Evolutionary conservation across 1,140 invertebrate species (phyloP).

Genomic region (Philotrypesis tridentata): DNA sequence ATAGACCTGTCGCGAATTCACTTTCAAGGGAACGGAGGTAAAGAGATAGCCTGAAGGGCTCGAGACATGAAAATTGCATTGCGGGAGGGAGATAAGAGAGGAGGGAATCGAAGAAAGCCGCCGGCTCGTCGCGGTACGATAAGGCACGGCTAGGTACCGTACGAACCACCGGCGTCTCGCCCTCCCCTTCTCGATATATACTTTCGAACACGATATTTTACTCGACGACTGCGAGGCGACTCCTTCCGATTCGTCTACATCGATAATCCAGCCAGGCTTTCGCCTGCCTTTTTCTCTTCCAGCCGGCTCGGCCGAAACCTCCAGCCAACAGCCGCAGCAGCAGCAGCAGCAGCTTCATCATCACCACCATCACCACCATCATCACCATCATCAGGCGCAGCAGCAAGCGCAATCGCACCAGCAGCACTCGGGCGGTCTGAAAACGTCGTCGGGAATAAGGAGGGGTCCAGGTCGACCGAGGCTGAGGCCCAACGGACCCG

Average conservation of each 20-base stretch:
- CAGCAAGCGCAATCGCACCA: neutral
- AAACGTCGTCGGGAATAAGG: constrained; percentile 75
- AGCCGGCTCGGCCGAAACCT: neutral
- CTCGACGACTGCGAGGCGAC: constrained; percentile 13
- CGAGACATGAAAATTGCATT: constrained; percentile 47
- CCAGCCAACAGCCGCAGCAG: neutral
- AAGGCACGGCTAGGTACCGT: constrained; percentile 44
- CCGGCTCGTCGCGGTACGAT: constrained; percentile 31
- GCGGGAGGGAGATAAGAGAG: constrained; percentile 32
- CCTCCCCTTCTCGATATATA: constrained; percentile 30
- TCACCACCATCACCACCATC: too few relatives aligned
- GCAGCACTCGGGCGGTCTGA: constrained; percentile 34
- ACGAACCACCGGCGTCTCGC: constrained; percentile 19
- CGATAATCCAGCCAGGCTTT: neutral
- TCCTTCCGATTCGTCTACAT: neutral
- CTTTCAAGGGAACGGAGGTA: neutral
- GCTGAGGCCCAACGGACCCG: constrained; percentile 78
- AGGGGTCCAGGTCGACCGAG: constrained; percentile 86
- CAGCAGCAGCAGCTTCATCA: constrained; percentile 14
- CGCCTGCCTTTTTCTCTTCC: neutral
- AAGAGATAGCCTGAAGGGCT: constrained; percentile 11
- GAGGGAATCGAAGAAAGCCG: constrained; percentile 43
- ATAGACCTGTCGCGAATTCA: constrained; percentile 20
- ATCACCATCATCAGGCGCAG: too few relatives aligned
- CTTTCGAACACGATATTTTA: constrained; percentile 42